Conservation (phyloP, 2,113 vertebrate species). For the Gulo gulo region DNA sequence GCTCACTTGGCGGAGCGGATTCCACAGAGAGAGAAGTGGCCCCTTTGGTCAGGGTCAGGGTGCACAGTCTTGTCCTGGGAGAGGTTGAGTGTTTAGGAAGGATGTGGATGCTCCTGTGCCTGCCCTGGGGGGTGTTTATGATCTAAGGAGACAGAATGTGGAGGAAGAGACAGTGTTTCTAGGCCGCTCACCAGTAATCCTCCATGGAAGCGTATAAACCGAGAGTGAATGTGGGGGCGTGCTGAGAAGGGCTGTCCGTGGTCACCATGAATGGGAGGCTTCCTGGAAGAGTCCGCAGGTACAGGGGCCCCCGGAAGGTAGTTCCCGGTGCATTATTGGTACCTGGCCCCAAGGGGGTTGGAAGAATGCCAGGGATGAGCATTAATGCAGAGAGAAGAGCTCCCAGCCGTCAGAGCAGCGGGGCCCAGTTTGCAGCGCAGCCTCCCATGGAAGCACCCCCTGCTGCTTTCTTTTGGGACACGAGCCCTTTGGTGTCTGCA, state of each 20-base stretch:
- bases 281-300: not conserved
- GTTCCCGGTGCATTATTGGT: not conserved
- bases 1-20: not conserved
- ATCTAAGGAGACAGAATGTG: not conserved
- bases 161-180: not conserved
- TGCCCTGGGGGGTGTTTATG: not conserved
- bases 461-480: not conserved
- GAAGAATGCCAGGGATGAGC: not conserved
- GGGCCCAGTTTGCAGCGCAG: not conserved
- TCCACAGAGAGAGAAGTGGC: not conserved
- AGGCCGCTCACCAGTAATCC: rapidly evolving
- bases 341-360: not conserved
- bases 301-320: not conserved
- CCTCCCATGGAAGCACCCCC: rapidly evolving
- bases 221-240: not conserved
- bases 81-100: not conserved
- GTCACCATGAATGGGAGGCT: not conserved
- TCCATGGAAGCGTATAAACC: rapidly evolving
- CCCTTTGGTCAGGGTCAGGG: not conserved
- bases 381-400: not conserved
- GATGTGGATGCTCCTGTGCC: not conserved
- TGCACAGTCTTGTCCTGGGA: not conserved
- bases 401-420: not conserved
- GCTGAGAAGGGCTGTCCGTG: not conserved
- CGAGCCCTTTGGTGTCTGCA: not conserved